These are phyloP conservation scores for Pemphigus obesinymphae DNA, from an alignment of 1,140 invertebrate genomes.

Conservation along the genomic window DNA sequence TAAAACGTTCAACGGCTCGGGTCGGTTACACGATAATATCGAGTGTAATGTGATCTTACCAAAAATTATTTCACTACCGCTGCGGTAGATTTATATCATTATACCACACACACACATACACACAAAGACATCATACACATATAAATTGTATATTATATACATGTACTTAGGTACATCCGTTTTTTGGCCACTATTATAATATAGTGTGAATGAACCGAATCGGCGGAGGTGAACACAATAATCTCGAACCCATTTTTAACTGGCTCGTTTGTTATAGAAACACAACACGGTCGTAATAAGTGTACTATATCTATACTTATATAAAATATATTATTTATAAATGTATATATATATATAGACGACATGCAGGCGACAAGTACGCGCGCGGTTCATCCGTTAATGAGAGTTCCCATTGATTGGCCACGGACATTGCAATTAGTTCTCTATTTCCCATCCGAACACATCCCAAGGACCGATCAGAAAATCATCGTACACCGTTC, in stretches of 20 bases:
- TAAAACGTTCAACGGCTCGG: too few relatives aligned
- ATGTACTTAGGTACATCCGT: not conserved
- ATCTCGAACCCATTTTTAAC: constrained; percentile 8
- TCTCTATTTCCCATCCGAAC: constrained; percentile 37
- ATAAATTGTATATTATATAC: too few relatives aligned
- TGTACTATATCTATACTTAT: not conserved
- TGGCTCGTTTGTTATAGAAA: not conserved
- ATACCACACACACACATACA: too few relatives aligned
- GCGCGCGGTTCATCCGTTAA: constrained; percentile 19
- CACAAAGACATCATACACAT: too few relatives aligned
- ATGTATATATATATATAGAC: not conserved
- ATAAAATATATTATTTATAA: not conserved
- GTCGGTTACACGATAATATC: too few relatives aligned
- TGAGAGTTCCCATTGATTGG: constrained; percentile 41
- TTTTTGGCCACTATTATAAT: constrained; percentile 2
- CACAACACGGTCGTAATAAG: not conserved
- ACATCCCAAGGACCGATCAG: constrained; percentile 24
- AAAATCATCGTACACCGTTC: not conserved
- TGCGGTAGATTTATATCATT: too few relatives aligned
- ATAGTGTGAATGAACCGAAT: constrained; percentile 34
- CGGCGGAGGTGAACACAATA: constrained; percentile 1
- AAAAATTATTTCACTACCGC: too few relatives aligned
- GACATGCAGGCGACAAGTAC: not conserved
- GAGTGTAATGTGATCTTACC: too few relatives aligned
- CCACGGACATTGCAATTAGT: constrained; percentile 41